These are phyloP conservation scores for Tricholauxania praeusta DNA, from an alignment of 2,888 invertebrate species.

Conservation along the genomic window DNA sequence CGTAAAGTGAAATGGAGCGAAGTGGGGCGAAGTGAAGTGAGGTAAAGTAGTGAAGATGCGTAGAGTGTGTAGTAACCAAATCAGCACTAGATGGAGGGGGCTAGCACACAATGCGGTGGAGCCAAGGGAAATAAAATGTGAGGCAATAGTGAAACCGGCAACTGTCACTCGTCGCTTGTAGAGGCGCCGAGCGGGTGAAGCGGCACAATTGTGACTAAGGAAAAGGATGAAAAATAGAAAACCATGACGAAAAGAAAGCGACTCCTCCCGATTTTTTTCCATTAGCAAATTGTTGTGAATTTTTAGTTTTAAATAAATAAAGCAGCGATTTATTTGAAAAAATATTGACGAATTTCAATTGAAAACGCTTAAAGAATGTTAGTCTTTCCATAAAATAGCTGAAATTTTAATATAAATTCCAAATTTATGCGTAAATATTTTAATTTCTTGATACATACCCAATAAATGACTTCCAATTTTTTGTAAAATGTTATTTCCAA, in stretches of 20 bases:
- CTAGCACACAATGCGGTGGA: not conserved
- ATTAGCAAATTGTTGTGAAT: slow-evolving; percentile 20
- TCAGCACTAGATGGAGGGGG: not conserved
- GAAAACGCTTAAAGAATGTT: not conserved
- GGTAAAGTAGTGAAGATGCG: slow-evolving; percentile 46
- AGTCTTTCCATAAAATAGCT: too few relatives aligned
- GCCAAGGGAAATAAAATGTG: slow-evolving; percentile 38
- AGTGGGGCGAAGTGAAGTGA: slow-evolving; percentile 8
- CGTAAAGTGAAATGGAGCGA: not conserved
- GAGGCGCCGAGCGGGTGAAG: slow-evolving; percentile 48
- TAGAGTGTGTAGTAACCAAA: slow-evolving; percentile 31
- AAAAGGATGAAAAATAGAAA: slow-evolving; percentile 43
- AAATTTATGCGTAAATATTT: not conserved
- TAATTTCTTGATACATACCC: not conserved
- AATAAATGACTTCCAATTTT: too few relatives aligned
- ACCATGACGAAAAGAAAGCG: slow-evolving; percentile 49
- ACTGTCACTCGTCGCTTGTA: slow-evolving; percentile 31
- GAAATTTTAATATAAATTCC: too few relatives aligned
- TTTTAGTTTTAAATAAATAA: slow-evolving; percentile 11
- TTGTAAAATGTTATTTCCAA: too few relatives aligned
- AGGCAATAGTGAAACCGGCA: slow-evolving; percentile 36
- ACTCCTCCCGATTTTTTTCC: slow-evolving; percentile 49
- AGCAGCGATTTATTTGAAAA: not conserved
- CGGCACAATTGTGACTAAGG: slow-evolving; percentile 49
- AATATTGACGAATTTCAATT: not conserved